Conservation (phyloP, 2,797 vertebrate genomes). For the Holocentrus rufus region DNA sequence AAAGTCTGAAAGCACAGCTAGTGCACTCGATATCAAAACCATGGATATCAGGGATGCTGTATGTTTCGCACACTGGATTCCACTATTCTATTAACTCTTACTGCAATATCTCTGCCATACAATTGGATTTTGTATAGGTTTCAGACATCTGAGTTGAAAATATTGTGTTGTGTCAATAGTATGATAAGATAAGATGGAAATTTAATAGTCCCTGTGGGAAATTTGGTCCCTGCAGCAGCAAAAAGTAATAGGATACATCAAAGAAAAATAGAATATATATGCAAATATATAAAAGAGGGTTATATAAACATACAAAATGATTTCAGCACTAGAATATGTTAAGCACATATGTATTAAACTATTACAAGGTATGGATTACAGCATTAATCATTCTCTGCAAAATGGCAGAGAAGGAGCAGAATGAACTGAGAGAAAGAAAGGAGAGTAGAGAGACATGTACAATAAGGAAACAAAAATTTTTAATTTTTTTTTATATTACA, state of each 20-base stretch:
- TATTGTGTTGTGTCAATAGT: constrained; percentile 50
- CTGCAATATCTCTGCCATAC: constrained; percentile 45
- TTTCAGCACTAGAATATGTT: background rate
- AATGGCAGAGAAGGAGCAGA: constrained; percentile 7
- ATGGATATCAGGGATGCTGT: constrained; percentile 50
- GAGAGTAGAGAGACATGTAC: no score
- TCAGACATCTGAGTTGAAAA: constrained; percentile 56
- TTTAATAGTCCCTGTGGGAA: constrained; percentile 47
- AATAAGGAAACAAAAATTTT: no score
- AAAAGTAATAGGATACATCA: constrained; percentile 37
- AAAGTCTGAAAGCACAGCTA: constrained; percentile 70
- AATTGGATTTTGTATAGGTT: constrained; percentile 55
- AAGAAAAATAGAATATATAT: constrained; percentile 33
- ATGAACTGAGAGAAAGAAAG: background rate
- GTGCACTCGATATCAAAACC: constrained; percentile 68
- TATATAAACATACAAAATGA: background rate
- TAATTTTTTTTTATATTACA: no score
- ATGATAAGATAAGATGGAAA: constrained; percentile 53
- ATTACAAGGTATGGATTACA: background rate
- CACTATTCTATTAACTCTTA: constrained; percentile 62
- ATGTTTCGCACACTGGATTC: constrained; percentile 57
- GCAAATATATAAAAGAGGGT: constrained; percentile 30
- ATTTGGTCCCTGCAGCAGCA: constrained; percentile 12
- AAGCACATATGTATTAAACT: background rate
- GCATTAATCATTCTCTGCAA: background rate